Base-by-base conservation (phyloP, 2,888 invertebrate genomes). In the Oxytorus armatus region DNA sequence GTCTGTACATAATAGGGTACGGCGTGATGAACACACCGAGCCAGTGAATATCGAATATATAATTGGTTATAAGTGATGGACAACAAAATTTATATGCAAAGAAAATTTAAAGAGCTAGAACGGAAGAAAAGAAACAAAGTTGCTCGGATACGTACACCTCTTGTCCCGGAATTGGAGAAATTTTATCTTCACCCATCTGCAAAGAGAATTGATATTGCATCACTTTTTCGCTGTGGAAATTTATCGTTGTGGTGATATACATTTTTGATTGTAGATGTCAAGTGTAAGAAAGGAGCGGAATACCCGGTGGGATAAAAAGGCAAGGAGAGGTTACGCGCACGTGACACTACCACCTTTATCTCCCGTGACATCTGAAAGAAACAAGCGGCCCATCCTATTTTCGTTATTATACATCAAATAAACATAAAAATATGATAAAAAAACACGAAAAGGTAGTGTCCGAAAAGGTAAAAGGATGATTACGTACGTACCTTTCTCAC, bases 131-230 rank as follows among this genome's bases (percentile, higher is more conserved):
- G 1, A 36, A 66, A 65, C 44, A 55, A 25, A 39, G 21, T 25
- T 66, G 14, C n/a, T 5, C 14, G 1, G n/a, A 5, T 23, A 73
- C 69, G 51, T 82, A 87, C 87, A 84, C 80, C 72, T 57, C 78
- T 8, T 55, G 25, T 33, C 25, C 51, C 3, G 61, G 3, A 44
- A 70, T 47, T 4, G 25, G 33, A n/a, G n/a, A n/a, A 44, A 79
- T 39, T 59, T 86, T 85, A 69, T 88, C 87, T 69, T 79, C 83
- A 21, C 47, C 86, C 87, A 87, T 87, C 87, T 87, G 81, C 10
- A 84, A 86, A 74, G 16, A 79, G 75, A 68, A 84, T 82, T 3
- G 25, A 14, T 4, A 53, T 66, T 74, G 16, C 47, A 66, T 74
- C 47, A 74, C 47, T 51, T 36, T 8, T 36, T n/a, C n/a, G 3